Evolutionary conservation across 2,113 vertebrate species (phyloP).

Genomic region (Pan paniscus): DNA sequence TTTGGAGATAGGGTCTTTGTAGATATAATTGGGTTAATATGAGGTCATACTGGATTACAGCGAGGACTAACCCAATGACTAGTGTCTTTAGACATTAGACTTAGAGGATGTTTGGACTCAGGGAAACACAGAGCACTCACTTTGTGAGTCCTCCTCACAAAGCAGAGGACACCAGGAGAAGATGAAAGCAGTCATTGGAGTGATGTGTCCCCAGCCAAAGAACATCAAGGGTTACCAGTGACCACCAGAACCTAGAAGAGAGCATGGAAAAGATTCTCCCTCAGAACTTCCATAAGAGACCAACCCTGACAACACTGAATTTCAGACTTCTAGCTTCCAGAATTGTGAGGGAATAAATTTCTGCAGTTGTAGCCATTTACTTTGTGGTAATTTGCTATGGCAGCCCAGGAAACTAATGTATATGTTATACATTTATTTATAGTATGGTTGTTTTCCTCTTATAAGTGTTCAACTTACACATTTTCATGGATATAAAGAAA

Average conservation of each 20-base stretch:
- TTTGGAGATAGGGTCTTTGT: neutral
- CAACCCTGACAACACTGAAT: neutral
- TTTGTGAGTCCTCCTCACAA: no score
- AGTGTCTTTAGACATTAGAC: neutral
- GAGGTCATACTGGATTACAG: neutral
- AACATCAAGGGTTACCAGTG: no score
- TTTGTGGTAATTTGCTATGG: conserved; percentile 26
- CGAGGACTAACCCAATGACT: neutral
- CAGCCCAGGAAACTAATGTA: neutral
- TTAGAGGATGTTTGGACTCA: neutral
- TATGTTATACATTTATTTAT: conserved; percentile 40
- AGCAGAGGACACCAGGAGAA: neutral
- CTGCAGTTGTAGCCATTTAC: neutral
- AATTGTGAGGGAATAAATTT: neutral
- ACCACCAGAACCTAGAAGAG: neutral
- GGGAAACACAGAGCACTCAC: neutral
- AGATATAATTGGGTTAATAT: neutral
- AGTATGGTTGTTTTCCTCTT: neutral
- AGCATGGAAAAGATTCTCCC: neutral
- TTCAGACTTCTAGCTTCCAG: neutral
- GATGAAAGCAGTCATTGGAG: neutral
- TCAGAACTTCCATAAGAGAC: neutral
- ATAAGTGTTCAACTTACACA: neutral
- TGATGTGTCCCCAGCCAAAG: neutral
- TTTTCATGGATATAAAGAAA: conserved; percentile 40